These are phyloP conservation scores for Calameuta filiformis DNA, from an alignment of 2,888 invertebrate species.

Conservation along the genomic window DNA sequence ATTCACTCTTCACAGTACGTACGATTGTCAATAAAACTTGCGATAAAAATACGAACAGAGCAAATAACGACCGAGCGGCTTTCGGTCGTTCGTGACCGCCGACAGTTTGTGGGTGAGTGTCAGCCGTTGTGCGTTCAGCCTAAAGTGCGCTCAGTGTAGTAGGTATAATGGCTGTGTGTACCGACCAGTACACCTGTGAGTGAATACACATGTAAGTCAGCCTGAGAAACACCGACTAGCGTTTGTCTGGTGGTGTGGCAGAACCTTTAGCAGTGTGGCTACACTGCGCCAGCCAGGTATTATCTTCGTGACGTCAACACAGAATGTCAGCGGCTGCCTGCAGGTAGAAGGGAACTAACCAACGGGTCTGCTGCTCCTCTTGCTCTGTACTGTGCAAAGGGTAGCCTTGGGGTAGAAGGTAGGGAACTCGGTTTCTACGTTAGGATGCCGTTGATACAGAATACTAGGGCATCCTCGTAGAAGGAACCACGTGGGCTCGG, in stretches of 20 bases:
- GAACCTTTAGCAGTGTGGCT: not conserved
- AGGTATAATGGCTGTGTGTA: not conserved
- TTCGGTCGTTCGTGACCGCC: conserved; percentile 13
- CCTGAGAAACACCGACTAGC: not conserved
- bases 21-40: not conserved
- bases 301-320: conserved; percentile 30
- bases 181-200: not conserved
- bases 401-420: not conserved
- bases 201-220: not conserved
- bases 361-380: conserved; percentile 6
- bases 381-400: not conserved
- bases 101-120: conserved; percentile 34
- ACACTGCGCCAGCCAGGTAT: conserved; percentile 19
- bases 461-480: not conserved
- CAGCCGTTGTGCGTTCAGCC: conserved; percentile 25
- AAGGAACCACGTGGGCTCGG: not conserved
- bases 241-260: not conserved
- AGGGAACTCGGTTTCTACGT: not conserved
- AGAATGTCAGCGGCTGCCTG: conserved; percentile 28
- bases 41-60: not conserved
- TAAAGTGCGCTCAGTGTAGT: conserved; percentile 9
- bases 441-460: not conserved
- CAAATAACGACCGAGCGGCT: not conserved
- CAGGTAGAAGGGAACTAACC: conserved; percentile 14
- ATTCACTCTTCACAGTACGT: not conserved